Conservation (phyloP, 2,113 vertebrate species). For the Rhegmatorhina hoffmannsi region DNA sequence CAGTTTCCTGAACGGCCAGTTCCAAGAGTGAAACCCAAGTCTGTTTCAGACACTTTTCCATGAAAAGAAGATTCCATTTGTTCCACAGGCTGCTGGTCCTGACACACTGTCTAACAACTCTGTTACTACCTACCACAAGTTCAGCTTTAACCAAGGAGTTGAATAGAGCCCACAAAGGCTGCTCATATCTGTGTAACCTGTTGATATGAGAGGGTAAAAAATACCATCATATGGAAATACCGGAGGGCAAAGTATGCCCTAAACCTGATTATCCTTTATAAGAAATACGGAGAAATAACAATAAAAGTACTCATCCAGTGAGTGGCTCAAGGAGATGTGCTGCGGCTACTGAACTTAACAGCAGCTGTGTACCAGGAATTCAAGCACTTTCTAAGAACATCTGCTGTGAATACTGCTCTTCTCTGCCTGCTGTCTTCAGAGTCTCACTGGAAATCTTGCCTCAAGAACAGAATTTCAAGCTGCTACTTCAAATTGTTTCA, state of each 20-base stretch:
- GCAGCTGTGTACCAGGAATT: not conserved
- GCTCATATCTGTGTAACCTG: not conserved
- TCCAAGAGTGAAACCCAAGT: not conserved
- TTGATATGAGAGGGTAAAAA: not conserved
- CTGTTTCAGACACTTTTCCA: not conserved
- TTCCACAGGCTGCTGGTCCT: not conserved
- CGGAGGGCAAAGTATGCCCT: not conserved
- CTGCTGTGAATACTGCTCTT: not conserved
- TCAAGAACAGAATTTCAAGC: not conserved
- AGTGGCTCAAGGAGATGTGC: not conserved
- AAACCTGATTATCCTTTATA: not conserved
- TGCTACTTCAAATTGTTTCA: not conserved
- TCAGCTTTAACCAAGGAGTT: not conserved
- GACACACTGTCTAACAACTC: not conserved
- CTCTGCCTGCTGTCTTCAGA: not conserved
- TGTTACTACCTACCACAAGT: not conserved
- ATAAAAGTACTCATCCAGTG: not conserved
- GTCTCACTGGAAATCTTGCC: not conserved
- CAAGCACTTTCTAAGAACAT: slow-evolving; percentile 19
- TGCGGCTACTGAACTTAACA: not conserved
- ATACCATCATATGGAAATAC: not conserved
- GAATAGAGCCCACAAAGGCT: not conserved
- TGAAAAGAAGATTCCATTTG: not conserved
- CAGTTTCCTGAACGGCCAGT: not conserved
- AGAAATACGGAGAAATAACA: not conserved